These are phyloP conservation scores for Accipiter virgatus DNA, from an alignment of 2,113 vertebrate species.

Conservation along the genomic window DNA sequence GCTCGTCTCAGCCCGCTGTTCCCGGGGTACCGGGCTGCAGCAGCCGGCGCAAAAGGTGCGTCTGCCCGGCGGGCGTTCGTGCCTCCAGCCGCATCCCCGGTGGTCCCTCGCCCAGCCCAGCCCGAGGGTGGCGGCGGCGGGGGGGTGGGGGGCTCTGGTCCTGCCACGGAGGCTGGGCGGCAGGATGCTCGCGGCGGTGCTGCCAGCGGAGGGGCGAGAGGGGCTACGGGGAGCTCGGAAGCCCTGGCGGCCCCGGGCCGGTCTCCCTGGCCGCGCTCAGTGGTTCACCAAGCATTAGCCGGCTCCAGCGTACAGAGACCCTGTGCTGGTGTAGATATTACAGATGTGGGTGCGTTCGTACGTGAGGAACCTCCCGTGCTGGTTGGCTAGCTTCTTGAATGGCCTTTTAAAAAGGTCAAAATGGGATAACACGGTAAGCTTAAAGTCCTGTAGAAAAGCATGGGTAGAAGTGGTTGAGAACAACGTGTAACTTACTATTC, in stretches of 20 bases:
- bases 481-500: fast-evolving
- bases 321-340: fast-evolving
- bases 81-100: not conserved
- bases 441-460: not conserved
- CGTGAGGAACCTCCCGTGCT: fast-evolving
- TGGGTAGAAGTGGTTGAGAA: not conserved
- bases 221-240: not conserved
- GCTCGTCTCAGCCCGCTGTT: not conserved
- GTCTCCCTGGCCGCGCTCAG: too few species aligned
- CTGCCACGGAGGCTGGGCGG: too few species aligned
- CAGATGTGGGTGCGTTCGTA: fast-evolving
- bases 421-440: fast-evolving
- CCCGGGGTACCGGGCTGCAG: not conserved
- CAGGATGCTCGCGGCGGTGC: not conserved
- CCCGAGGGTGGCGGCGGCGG: too few species aligned
- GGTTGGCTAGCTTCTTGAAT: too few species aligned
- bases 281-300: not conserved
- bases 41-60: not conserved
- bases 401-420: not conserved
- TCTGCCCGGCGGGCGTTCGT: not conserved
- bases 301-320: too few species aligned
- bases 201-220: fast-evolving
- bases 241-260: too few species aligned
- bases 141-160: too few species aligned
- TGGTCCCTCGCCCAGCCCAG: fast-evolving